Evolutionary conservation across 2,888 invertebrate species (phyloP).

Genomic region (Ennomos erosarius): DNA sequence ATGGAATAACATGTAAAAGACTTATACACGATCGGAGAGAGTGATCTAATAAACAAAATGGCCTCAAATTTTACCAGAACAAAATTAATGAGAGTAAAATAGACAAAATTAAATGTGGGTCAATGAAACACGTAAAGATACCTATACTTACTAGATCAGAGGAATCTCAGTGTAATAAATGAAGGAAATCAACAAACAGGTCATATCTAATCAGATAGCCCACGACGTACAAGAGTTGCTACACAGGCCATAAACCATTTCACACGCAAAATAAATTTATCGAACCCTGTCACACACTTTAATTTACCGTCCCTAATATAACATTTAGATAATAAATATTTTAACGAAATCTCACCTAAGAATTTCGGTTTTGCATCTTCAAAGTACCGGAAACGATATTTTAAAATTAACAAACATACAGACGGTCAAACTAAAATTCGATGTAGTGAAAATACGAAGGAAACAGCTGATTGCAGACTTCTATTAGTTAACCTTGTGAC

Average conservation of each 20-base stretch:
- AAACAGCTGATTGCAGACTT: slow-evolving; percentile 32
- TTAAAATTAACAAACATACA: slow-evolving; percentile 31
- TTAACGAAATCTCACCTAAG: slow-evolving; percentile 29
- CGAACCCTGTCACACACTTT: slow-evolving; percentile 20
- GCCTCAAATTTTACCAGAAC: too few species aligned
- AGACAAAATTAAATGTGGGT: too few species aligned
- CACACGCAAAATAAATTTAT: slow-evolving; percentile 27
- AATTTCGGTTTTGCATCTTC: slow-evolving; percentile 23
- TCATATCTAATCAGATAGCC: slow-evolving; percentile 5
- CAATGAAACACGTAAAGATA: too few species aligned
- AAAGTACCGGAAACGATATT: slow-evolving; percentile 42
- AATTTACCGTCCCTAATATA: slow-evolving; percentile 26
- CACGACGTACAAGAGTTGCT: neutral
- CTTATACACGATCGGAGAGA: too few species aligned
- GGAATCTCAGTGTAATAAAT: too few species aligned
- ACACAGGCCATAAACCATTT: slow-evolving; percentile 10
- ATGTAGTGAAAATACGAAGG: slow-evolving; percentile 31
- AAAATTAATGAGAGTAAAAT: too few species aligned
- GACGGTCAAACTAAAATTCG: slow-evolving; percentile 34
- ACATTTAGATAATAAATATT: slow-evolving; percentile 26
- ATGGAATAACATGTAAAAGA: too few species aligned
- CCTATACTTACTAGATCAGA: too few species aligned
- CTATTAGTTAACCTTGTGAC: slow-evolving; percentile 25
- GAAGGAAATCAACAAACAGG: slow-evolving; percentile 1
- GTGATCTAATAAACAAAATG: too few species aligned